A percentile compares a stretch with the other conserved stretches of the same genome.
phyloP scores from a whole-genome alignment of 2,797 vertebrate genomes.

The Sebastes vulpes region DNA sequence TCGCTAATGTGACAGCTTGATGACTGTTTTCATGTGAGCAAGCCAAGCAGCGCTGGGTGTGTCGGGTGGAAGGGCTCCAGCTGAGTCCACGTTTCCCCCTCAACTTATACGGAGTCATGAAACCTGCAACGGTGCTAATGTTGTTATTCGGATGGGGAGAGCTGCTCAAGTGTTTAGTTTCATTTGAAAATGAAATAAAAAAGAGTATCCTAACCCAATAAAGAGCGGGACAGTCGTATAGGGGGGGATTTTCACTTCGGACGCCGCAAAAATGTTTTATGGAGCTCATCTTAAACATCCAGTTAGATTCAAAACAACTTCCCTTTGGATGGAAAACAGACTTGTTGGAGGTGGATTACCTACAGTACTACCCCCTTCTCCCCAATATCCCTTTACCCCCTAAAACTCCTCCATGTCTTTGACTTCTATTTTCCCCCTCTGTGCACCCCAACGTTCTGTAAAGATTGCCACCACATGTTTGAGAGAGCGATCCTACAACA shows the following conservation, averaged over 20 bases:
- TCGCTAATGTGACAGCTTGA: conserved; percentile 67
- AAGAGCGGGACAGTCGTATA: conserved; percentile 13
- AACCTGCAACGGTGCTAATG: conserved; percentile 11
- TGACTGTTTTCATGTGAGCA: conserved; percentile 26
- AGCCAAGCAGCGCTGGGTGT: conserved; percentile 51
- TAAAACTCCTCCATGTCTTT: conserved; percentile 30
- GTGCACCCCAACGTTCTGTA: conserved; percentile 39
- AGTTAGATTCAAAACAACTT: conserved; percentile 57
- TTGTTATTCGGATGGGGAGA: conserved; percentile 8
- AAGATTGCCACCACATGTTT: conserved; percentile 80
- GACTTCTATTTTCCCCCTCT: conserved; percentile 10
- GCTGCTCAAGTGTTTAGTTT: conserved; percentile 9
- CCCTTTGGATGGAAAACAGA: conserved; percentile 70
- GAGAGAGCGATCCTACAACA: conserved; percentile 39
- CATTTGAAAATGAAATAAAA: conserved; percentile 42
- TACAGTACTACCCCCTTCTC: background rate
- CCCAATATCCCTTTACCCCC: conserved; percentile 27
- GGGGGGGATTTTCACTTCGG: conserved; percentile 10
- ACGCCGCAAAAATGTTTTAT: conserved; percentile 22
- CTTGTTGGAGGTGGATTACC: conserved; percentile 60
- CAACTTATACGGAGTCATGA: background rate
- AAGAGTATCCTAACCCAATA: conserved; percentile 16
- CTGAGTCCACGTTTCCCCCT: conserved; percentile 3
- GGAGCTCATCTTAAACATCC: conserved; percentile 49
- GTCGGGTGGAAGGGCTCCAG: conserved; percentile 40